Percentiles rank a stretch among this genome's conserved stretches.
Evolutionary conservation across 2,797 vertebrate genomes (phyloP).

Genomic region (Clarias fuscus): DNA sequence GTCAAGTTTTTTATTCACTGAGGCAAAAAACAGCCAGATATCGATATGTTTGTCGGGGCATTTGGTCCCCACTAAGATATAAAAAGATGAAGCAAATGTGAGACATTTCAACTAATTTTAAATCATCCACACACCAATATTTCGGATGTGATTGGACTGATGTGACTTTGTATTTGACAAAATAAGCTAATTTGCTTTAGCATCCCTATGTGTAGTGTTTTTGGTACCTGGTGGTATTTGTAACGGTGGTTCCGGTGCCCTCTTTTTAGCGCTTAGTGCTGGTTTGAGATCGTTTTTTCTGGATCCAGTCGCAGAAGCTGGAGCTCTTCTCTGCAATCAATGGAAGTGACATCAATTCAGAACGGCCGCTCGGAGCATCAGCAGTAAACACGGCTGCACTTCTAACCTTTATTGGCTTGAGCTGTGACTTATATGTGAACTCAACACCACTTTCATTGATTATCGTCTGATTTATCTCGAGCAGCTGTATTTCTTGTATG

Average conservation of each 20-base stretch:
- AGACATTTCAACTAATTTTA: not conserved
- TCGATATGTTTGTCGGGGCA: not conserved
- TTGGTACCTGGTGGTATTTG: slow-evolving; percentile 68
- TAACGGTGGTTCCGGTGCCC: slow-evolving; percentile 58
- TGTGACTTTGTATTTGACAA: not conserved
- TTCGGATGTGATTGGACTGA: not conserved
- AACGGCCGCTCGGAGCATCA: not conserved
- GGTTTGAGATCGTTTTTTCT: slow-evolving; percentile 73
- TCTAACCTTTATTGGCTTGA: not conserved
- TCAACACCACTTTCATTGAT: too few relatives aligned
- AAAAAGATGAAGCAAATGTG: not conserved
- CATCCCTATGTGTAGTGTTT: not conserved
- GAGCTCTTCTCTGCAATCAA: slow-evolving; percentile 41
- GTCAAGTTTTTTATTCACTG: not conserved
- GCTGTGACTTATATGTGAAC: too few relatives aligned
- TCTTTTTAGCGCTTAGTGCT: slow-evolving; percentile 68
- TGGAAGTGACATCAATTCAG: not conserved
- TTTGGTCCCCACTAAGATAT: not conserved
- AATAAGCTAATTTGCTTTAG: not conserved
- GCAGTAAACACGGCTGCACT: not conserved
- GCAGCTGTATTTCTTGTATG: too few relatives aligned
- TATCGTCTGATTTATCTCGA: too few relatives aligned
- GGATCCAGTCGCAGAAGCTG: slow-evolving; percentile 48
- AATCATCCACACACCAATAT: not conserved
- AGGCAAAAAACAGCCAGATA: not conserved